These are phyloP conservation scores for Squalus acanthias DNA, from an alignment of 2,797 vertebrate species.

Conservation along the genomic window DNA sequence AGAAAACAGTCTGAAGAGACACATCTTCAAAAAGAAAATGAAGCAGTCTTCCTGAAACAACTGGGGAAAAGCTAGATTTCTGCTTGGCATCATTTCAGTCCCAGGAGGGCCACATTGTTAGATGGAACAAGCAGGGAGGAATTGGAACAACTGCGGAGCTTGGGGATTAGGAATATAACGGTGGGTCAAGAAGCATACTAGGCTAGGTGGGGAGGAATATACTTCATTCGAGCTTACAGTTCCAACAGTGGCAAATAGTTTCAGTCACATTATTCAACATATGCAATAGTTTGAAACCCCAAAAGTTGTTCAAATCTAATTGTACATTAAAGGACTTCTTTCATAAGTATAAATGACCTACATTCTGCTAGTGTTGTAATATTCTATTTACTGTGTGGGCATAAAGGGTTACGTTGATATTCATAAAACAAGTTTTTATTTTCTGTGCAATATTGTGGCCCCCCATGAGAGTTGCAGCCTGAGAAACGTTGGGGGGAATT, in stretches of 20 bases:
- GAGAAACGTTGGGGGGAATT: neutral
- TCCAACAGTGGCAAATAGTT: neutral
- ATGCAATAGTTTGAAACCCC: neutral
- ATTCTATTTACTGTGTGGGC: neutral
- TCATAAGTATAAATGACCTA: neutral
- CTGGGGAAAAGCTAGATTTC: neutral
- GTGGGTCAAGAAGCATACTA: neutral
- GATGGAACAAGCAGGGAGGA: neutral
- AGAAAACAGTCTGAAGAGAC: neutral
- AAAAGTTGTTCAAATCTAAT: neutral
- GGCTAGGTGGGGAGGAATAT: neutral
- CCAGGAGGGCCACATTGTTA: neutral
- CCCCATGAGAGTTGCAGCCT: neutral
- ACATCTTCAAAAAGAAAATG: neutral
- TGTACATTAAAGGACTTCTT: neutral
- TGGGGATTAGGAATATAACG: neutral
- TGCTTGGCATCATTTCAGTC: neutral
- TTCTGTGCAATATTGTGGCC: neutral
- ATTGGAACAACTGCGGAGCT: neutral
- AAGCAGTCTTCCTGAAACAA: neutral
- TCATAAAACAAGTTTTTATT: neutral
- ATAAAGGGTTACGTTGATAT: neutral
- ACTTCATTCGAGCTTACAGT: neutral
- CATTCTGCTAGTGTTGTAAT: neutral
- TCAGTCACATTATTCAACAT: neutral